Conservation (phyloP, 1,140 invertebrate species). For the Drosophila oshimai region DNA sequence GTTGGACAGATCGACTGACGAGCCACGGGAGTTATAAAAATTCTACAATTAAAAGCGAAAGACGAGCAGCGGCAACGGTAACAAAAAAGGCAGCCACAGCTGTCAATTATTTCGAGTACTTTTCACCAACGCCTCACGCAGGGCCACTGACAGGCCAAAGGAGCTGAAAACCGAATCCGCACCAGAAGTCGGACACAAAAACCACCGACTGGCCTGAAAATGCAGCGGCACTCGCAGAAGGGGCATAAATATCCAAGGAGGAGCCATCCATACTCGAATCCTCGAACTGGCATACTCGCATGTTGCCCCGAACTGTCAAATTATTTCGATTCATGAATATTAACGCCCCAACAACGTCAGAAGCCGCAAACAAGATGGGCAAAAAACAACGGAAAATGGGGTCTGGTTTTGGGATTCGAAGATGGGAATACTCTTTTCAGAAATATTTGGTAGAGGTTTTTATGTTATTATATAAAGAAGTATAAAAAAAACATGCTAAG, state of each 20-base stretch:
- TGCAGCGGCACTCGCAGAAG: slow-evolving; percentile 5
- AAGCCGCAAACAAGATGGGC: slow-evolving; percentile 21
- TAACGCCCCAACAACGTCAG: slow-evolving; percentile 62
- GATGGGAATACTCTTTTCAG: background rate
- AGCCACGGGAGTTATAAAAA: slow-evolving; percentile 69
- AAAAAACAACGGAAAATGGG: background rate
- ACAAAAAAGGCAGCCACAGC: slow-evolving; percentile 79
- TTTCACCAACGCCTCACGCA: slow-evolving; percentile 80
- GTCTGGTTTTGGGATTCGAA: background rate
- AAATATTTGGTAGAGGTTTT: no score
- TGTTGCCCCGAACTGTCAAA: slow-evolving; percentile 80
- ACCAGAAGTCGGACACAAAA: slow-evolving; percentile 5
- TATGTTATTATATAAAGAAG: no score
- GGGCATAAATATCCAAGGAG: slow-evolving; percentile 71
- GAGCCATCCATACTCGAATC: background rate
- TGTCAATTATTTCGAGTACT: slow-evolving; percentile 81
- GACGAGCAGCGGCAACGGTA: slow-evolving; percentile 41
- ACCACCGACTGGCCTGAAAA: background rate
- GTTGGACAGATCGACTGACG: slow-evolving; percentile 24
- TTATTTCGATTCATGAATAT: slow-evolving; percentile 82
- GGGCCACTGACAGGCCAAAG: slow-evolving; percentile 34
- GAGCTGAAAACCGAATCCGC: slow-evolving; percentile 10
- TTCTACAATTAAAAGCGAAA: slow-evolving; percentile 74
- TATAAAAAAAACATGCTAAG: no score
- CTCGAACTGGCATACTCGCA: slow-evolving; percentile 70